These are phyloP conservation scores for Platerodrilus igneus DNA, from an alignment of 2,888 invertebrate species.

Conservation along the genomic window DNA sequence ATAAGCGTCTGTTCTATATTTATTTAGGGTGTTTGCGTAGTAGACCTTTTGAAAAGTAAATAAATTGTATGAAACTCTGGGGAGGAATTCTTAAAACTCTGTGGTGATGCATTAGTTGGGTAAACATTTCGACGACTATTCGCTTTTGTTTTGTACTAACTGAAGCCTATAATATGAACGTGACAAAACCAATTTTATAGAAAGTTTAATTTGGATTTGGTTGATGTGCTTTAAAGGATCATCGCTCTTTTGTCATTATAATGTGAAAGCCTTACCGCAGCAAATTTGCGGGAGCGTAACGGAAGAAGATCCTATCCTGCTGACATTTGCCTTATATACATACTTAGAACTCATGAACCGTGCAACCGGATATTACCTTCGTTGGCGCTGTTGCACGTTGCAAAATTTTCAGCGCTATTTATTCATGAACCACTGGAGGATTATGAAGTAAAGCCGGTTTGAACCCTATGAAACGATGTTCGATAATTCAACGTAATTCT, in stretches of 20 bases:
- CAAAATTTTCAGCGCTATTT: too few species aligned
- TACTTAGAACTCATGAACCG: constrained; percentile 34
- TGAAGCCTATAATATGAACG: not conserved
- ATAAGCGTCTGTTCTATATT: constrained; percentile 40
- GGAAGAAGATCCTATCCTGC: constrained; percentile 30
- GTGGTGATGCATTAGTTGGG: constrained; percentile 1
- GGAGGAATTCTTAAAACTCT: constrained; percentile 13
- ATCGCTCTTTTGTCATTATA: too few species aligned
- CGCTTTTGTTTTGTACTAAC: too few species aligned
- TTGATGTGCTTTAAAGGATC: constrained; percentile 26
- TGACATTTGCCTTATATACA: constrained; percentile 34
- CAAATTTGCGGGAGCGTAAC: constrained; percentile 28
- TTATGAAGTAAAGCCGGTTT: too few species aligned
- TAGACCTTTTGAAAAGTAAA: constrained; percentile 41
- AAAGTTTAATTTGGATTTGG: not conserved
- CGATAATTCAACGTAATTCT: too few species aligned
- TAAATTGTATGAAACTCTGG: constrained; percentile 34
- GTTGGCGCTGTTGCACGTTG: constrained; percentile 23
- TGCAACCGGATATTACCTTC: constrained; percentile 33
- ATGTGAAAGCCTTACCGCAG: constrained; percentile 34
- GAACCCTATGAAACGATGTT: too few species aligned
- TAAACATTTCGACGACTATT: constrained; percentile 6
- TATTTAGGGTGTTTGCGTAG: constrained; percentile 42
- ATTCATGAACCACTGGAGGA: too few species aligned
- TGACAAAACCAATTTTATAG: not conserved